Base-by-base conservation (phyloP, 1,140 invertebrate genomes). In the Orius insidiosus region DNA sequence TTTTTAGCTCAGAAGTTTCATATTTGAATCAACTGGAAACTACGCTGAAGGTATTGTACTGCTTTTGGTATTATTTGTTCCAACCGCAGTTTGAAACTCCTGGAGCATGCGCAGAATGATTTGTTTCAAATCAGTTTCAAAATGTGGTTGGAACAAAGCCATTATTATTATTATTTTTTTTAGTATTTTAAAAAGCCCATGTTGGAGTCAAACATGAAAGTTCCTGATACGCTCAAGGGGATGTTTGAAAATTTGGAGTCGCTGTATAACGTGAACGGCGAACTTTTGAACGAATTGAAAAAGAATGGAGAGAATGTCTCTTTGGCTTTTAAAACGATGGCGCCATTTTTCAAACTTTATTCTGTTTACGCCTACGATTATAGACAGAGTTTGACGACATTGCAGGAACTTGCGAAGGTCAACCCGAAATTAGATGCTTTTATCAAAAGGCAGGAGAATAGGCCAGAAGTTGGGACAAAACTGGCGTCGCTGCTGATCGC, bases 351-450 rank as follows among this genome's bases (percentile, higher is more conserved):
- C 15, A 85, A 84, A 59, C 59, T 82, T 10, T 85, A 85, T 55
- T 79, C 80, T 3, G 72, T 75, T 1, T 84, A 83, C 62, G 80
- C 80, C 1, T 80, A 77, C 45, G 77, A 80, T 55, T 82, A 80
- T 60, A 74, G 74, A 52, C 68, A 69, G 47, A 68, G 50, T 18
- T 43, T 56, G 32, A 30, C 31, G 42, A 47, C 47, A 41, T 48
- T 59, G 18, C 46, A 57, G 56, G 58, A 56, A 52, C 51, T 49
- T 49, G 47, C 14, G n/a, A 66, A 70, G 49, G 72, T 64, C 45
- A 70, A 74, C 61, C 56, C 64, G 16, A 65, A 65, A 48, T 72
- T 80, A 55, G 60, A 68, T 18, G 64, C 67, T 41, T 81, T 76
- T 55, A 61, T 78, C 32, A 61, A 62, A 32, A 60, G 61, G 54